These are phyloP conservation scores for Oryzias sinensis DNA, from an alignment of 2,797 vertebrate genomes.

Conservation along the genomic window DNA sequence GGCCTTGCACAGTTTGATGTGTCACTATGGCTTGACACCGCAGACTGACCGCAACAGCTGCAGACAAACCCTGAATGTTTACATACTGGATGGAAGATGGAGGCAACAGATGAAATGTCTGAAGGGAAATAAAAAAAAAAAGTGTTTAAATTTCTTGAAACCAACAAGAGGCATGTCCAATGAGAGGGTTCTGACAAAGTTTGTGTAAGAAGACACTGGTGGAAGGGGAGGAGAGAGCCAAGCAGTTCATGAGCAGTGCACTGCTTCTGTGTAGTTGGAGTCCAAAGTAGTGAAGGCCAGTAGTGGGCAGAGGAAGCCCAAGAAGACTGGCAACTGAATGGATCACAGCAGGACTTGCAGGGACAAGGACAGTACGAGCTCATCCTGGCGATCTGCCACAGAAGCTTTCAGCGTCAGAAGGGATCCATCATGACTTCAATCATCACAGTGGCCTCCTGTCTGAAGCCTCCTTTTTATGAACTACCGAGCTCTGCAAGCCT, in stretches of 20 bases:
- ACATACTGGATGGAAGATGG: constrained; percentile 35
- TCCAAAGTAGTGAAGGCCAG: constrained; percentile 13
- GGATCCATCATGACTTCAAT: constrained; percentile 56
- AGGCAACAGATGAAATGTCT: constrained; percentile 37
- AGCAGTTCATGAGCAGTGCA: no score
- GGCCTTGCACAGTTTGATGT: constrained; percentile 22
- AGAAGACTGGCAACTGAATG: constrained; percentile 33
- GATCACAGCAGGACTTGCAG: constrained; percentile 29
- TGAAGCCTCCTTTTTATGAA: constrained; percentile 29
- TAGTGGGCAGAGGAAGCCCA: background rate
- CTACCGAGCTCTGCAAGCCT: constrained; percentile 20
- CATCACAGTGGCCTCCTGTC: constrained; percentile 25
- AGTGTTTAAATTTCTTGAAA: constrained; percentile 39
- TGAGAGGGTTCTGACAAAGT: constrained; percentile 26
- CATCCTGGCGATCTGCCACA: constrained; percentile 57
- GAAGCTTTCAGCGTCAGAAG: constrained; percentile 67
- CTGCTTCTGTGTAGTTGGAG: constrained; percentile 8
- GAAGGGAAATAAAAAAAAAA: background rate
- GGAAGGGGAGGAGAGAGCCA: background rate
- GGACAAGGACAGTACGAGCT: constrained; percentile 40
- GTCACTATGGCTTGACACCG: constrained; percentile 13
- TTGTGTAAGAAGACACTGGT: constrained; percentile 12
- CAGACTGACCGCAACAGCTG: constrained; percentile 56
- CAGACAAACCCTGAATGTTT: constrained; percentile 58
- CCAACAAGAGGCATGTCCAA: constrained; percentile 24